Base-by-base conservation (phyloP, 2,888 invertebrate genomes). In the Schizotus pectinicornis region DNA sequence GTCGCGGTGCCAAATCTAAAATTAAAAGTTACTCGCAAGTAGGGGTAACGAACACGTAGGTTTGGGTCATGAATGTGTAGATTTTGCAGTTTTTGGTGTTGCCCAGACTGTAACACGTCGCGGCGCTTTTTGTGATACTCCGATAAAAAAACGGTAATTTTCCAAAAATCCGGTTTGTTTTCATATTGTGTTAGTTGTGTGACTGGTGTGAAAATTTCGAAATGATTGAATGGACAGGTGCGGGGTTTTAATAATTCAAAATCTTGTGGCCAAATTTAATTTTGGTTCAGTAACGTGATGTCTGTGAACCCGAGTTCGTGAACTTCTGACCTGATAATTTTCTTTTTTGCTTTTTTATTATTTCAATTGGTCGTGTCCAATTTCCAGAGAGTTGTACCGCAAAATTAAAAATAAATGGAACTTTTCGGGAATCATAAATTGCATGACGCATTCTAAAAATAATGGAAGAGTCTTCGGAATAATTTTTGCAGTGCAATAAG, bases 1-100 rank as follows among this genome's bases (percentile, higher is more conserved):
- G 84, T 83, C 81, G 81, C 82, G 77, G 81, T 83, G 85, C 85
- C 85, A 85, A 85, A 81, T 82, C 84, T 85, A 85, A 85, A 84
- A 82, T 82, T 82, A 85, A 84, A 82, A 69, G 65, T 61, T 61
- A 63, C 61, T 62, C 55, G 78, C 81, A 80, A 82, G 77, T 74
- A 77, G 69, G 74, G 72, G 68, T 67, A 67, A 52, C 60, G 57
- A 58, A 59, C 64, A 70, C 72, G 70, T 69, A 66, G 64, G 66
- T 64, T 68, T 66, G 65, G 68, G 67, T 70, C 69, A 70, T 67
- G 67, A 61, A 60, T 53, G 68, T 74, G 71, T 73, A 71, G 73
- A 73, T 70, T 75, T 77, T 76, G 75, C 76, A 77, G 77, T 77
- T 77, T 73, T 76, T 66, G 69, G 77, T 75, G 74, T 67, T 71